Evolutionary conservation across 1,140 invertebrate genomes (phyloP).

Genomic region (Sitobion miscanthi): DNA sequence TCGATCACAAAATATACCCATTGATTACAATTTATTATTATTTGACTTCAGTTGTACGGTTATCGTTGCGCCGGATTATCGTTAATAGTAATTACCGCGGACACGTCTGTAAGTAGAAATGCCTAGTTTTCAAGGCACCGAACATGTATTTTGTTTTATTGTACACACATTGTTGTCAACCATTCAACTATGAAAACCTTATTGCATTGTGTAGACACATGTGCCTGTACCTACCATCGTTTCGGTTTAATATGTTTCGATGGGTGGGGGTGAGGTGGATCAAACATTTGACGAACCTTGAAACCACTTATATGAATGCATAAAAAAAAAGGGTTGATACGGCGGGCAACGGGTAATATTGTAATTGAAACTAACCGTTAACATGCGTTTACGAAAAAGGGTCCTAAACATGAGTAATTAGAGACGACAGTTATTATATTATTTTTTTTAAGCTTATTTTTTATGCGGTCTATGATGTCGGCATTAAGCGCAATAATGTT

Average conservation of each 20-base stretch:
- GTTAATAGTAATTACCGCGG: slow-evolving; percentile 18
- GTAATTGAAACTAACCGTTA: slow-evolving; percentile 46
- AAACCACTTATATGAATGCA: slow-evolving; percentile 9
- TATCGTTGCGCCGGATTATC: slow-evolving; percentile 17
- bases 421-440: slow-evolving; percentile 22
- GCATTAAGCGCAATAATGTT: not conserved
- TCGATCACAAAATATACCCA: slow-evolving; percentile 3
- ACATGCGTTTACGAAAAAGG: slow-evolving; percentile 32
- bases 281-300: not conserved
- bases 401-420: slow-evolving; percentile 34
- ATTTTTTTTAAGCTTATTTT: slow-evolving; percentile 6
- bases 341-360: not conserved
- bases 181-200: not conserved
- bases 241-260: not conserved
- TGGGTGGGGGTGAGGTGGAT: not conserved
- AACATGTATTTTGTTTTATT: not conserved
- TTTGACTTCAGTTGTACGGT: not conserved
- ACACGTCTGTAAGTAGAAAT: slow-evolving; percentile 49
- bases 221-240: not conserved
- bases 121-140: slow-evolving; percentile 26
- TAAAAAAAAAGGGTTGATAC: slow-evolving; percentile 27
- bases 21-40: not conserved
- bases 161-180: not conserved
- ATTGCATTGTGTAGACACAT: not conserved
- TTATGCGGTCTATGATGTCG: not conserved